Conservation (phyloP, 1,140 invertebrate genomes). For the Formica selysi region DNA sequence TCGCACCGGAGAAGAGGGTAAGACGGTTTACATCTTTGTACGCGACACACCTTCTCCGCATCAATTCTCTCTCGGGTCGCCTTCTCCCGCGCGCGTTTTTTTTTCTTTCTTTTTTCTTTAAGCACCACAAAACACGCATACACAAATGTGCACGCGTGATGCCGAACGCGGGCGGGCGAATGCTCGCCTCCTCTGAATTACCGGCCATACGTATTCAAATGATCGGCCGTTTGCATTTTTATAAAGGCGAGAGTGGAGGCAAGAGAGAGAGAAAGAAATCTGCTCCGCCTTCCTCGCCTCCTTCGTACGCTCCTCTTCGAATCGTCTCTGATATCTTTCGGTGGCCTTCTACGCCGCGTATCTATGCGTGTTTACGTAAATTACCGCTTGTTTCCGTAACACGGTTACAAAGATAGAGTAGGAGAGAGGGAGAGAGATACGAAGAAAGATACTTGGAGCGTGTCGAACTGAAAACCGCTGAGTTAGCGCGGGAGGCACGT, state of each 20-base stretch:
- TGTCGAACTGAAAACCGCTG: slow-evolving; percentile 66
- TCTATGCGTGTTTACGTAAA: slow-evolving; percentile 53
- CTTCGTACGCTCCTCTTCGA: background rate
- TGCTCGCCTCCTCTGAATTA: slow-evolving; percentile 69
- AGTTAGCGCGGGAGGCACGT: slow-evolving; percentile 55
- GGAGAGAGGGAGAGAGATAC: background rate
- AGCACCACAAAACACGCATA: slow-evolving; percentile 9
- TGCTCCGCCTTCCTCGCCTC: slow-evolving; percentile 30
- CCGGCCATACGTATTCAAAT: slow-evolving; percentile 77
- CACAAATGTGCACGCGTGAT: slow-evolving; percentile 16
- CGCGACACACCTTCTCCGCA: slow-evolving; percentile 50
- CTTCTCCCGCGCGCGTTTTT: slow-evolving; percentile 8
- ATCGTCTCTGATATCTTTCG: slow-evolving; percentile 28
- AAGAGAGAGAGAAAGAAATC: slow-evolving; percentile 15
- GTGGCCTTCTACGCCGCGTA: slow-evolving; percentile 27
- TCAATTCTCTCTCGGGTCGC: slow-evolving; percentile 48
- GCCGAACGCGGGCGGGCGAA: slow-evolving; percentile 33
- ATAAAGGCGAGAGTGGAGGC: slow-evolving; percentile 58
- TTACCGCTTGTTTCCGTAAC: slow-evolving; percentile 26
- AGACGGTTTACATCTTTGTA: slow-evolving; percentile 61
- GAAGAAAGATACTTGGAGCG: slow-evolving; percentile 14
- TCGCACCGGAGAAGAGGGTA: slow-evolving; percentile 47
- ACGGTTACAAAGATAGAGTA: slow-evolving; percentile 32
- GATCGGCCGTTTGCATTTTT: slow-evolving; percentile 71
- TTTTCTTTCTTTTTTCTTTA: slow-evolving; percentile 57